These are phyloP conservation scores for Ochropacha duplaris DNA, from an alignment of 2,888 invertebrate genomes.

Conservation along the genomic window DNA sequence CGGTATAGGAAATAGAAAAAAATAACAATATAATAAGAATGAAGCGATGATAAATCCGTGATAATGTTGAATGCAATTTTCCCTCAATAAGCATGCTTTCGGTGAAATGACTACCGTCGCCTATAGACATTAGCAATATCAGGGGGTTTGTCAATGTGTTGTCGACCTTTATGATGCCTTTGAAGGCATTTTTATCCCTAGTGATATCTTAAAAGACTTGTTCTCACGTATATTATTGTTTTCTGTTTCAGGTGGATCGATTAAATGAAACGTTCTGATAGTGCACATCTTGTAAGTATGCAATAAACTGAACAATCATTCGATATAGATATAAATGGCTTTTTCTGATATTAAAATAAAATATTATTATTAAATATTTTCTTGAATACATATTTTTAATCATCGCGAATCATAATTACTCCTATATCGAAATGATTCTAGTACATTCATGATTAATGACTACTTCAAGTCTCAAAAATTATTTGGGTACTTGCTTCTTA, in stretches of 20 bases:
- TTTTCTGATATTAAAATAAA: constrained; percentile 22
- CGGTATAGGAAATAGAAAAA: no score
- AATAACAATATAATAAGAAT: no score
- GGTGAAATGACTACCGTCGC: no score
- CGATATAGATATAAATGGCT: constrained; percentile 18
- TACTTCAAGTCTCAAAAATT: constrained; percentile 20
- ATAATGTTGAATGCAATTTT: no score
- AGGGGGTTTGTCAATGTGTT: no score
- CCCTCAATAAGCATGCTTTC: no score
- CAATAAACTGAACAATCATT: constrained; percentile 15
- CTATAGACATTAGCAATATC: no score
- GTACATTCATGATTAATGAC: neutral
- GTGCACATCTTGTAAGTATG: constrained; percentile 40
- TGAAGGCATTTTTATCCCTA: no score
- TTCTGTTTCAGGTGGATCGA: constrained; percentile 32
- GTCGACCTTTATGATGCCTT: no score
- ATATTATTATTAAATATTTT: constrained; percentile 6
- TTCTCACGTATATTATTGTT: no score
- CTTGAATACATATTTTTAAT: neutral
- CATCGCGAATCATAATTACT: neutral
- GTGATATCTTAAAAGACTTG: no score
- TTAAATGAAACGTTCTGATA: constrained; percentile 25
- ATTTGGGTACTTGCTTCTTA: neutral
- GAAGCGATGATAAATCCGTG: no score
- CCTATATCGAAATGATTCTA: neutral